Evolutionary conservation across 2,113 vertebrate genomes (phyloP).

Genomic region (Rostratula benghalensis): DNA sequence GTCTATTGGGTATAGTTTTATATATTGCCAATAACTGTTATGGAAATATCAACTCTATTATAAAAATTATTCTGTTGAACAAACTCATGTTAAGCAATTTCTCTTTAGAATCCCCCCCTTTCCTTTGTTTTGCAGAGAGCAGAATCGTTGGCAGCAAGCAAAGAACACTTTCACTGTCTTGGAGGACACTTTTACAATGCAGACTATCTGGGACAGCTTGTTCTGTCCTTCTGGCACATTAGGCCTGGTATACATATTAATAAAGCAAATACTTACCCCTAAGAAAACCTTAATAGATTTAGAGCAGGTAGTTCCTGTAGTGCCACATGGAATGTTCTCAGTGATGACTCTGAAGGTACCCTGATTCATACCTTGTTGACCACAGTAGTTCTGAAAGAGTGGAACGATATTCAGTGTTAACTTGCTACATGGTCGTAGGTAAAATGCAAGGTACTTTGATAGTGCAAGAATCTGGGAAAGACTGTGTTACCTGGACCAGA

Average conservation of each 20-base stretch:
- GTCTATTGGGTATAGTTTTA: not conserved
- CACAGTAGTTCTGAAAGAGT: slow-evolving; percentile 82
- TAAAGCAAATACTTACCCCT: slow-evolving; percentile 73
- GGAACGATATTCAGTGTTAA: not conserved
- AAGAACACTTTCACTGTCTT: not conserved
- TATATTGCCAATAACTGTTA: not conserved
- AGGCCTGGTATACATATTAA: not conserved
- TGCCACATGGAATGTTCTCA: slow-evolving; percentile 92
- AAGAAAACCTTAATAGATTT: slow-evolving; percentile 91
- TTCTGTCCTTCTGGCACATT: not conserved
- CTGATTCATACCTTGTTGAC: slow-evolving; percentile 28
- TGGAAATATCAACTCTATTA: not conserved
- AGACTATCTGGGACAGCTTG: not conserved
- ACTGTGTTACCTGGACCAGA: slow-evolving; percentile 83
- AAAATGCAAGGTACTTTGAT: not conserved
- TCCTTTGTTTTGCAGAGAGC: not conserved
- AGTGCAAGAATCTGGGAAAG: not conserved
- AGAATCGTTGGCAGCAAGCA: not conserved
- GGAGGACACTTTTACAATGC: not conserved
- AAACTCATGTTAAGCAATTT: not conserved
- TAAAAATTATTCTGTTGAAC: not conserved
- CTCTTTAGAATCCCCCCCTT: not conserved
- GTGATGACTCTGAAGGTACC: slow-evolving; percentile 87
- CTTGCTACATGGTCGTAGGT: not conserved
- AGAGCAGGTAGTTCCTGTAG: slow-evolving; percentile 90